Evolutionary conservation across 2,797 vertebrate species (phyloP).

Genomic region (Enteromius paludinosus): DNA sequence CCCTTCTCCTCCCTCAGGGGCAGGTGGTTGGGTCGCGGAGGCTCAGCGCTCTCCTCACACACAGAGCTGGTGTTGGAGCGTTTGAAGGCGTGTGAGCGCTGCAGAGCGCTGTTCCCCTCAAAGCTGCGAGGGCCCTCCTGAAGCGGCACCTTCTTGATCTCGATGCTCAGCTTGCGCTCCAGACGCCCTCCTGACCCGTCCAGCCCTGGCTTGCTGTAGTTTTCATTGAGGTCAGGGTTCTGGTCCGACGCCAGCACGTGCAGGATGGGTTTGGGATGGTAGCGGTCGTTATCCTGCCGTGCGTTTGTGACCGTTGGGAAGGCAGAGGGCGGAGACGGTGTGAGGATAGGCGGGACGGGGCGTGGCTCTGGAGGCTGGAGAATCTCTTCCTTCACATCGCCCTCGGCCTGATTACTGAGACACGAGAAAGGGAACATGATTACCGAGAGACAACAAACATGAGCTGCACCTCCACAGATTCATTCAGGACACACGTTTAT

Average conservation of each 20-base stretch:
- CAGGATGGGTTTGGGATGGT: constrained; percentile 96
- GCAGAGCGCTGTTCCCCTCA: constrained; percentile 80
- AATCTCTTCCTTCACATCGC: constrained; percentile 96
- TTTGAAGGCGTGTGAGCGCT: constrained; percentile 89
- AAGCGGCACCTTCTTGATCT: constrained; percentile 94
- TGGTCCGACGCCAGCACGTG: constrained; percentile 83
- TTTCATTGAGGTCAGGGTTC: constrained; percentile 89
- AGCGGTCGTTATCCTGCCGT: constrained; percentile 96
- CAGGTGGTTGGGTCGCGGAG: constrained; percentile 86
- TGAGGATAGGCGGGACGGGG: constrained; percentile 95
- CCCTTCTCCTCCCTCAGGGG: constrained; percentile 80
- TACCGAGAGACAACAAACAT: not conserved
- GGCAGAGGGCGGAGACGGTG: constrained; percentile 93
- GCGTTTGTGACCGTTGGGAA: constrained; percentile 95
- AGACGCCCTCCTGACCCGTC: constrained; percentile 75
- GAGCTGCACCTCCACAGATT: not conserved
- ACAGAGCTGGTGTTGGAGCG: constrained; percentile 77
- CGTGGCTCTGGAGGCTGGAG: constrained; percentile 95
- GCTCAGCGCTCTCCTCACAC: constrained; percentile 81
- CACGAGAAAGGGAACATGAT: not conserved
- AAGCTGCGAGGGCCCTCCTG: constrained; percentile 95
- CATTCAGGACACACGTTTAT: not conserved
- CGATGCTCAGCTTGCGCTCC: constrained; percentile 93
- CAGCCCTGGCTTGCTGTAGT: constrained; percentile 83
- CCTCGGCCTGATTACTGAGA: constrained; percentile 89